Base-by-base conservation (phyloP, 2,888 invertebrate species). In the Ctenicera cuprea region DNA sequence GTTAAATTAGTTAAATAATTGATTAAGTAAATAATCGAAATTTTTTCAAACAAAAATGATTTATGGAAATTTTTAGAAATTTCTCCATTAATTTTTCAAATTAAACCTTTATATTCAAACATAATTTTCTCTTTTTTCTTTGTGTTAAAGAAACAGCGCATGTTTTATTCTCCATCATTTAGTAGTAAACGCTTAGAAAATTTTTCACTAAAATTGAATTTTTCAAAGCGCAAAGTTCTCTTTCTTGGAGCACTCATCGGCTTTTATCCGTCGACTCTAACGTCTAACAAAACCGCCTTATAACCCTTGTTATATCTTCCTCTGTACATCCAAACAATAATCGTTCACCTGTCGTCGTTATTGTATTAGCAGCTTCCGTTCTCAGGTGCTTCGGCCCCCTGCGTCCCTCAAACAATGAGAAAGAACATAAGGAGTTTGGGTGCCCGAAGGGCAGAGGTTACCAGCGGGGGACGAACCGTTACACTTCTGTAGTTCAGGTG, bases 401-500 rank as follows among this genome's bases (percentile, higher is more conserved):
- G 38, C 9, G 37, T 38, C 11, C 43, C 45, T 50, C 54, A 65
- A 48, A 70, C 65, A 68, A 69, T 65, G 38, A 57, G 63, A 52
- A 64, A 33, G 67, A 18, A 20, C 9, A 9, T 1, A 57, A 64
- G 59, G 38, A 45, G 52, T 43, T 22, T 61, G 65, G 70, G 41
- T 65, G 69, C 57, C 70, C 70, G 48, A 57, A 73, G 77, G 77
- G 74, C 76, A 77, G 74, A 77, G 77, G 77, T 77, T 77, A 77
- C 63, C 54, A 64, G 68, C 41, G 76, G 73, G 65, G 69, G 64
- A 26, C 65, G 64, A 20, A 57, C 71, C 77, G 78, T 78, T 76
- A 77, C 78, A 78, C 76, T 78, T 75, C 74, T 75, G 73, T 77
- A 71, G 65, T 78, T 77, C 76, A 71, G 78, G 78, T 78, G 78